These are phyloP conservation scores for Neostethus bicornis DNA, from an alignment of 2,797 vertebrate species.

Conservation along the genomic window DNA sequence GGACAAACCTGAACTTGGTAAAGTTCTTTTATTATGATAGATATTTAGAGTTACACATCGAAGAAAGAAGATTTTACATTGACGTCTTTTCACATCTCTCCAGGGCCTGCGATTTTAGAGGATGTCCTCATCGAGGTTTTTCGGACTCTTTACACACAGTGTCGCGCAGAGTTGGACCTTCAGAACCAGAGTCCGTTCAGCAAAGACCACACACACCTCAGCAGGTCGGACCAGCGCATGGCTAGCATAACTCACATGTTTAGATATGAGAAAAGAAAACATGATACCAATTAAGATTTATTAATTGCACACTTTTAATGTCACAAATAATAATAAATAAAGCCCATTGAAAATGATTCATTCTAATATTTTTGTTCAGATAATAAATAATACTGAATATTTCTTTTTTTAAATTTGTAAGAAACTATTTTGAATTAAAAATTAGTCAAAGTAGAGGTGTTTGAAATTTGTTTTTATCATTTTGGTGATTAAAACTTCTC, in stretches of 20 bases:
- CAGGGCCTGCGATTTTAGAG: constrained; percentile 96
- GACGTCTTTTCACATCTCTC: constrained; percentile 12
- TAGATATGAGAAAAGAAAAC: not conserved
- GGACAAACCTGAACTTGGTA: constrained; percentile 99
- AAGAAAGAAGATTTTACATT: too few relatives aligned
- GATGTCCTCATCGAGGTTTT: constrained; percentile 98
- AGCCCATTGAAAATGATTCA: too few relatives aligned
- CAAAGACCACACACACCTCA: constrained; percentile 95
- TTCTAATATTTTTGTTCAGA: too few relatives aligned
- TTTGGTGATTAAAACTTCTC: not conserved
- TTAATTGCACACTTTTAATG: not conserved
- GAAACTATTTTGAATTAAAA: too few relatives aligned
- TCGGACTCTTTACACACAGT: constrained; percentile 92
- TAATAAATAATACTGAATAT: not conserved
- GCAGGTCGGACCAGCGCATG: constrained; percentile 82
- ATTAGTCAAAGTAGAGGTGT: not conserved
- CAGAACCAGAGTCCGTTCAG: constrained; percentile 91
- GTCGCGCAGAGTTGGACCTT: constrained; percentile 92
- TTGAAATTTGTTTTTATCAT: too few relatives aligned
- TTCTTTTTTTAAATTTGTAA: too few relatives aligned
- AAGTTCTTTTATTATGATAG: constrained; percentile 7
- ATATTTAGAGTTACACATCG: not conserved
- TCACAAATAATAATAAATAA: too few relatives aligned
- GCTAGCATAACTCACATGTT: not conserved
- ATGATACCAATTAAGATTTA: not conserved